A percentile compares a stretch with the other conserved stretches of the same genome.
phyloP scores from a whole-genome alignment of 1,140 invertebrate species.

The Leptonema lineaticorne region DNA sequence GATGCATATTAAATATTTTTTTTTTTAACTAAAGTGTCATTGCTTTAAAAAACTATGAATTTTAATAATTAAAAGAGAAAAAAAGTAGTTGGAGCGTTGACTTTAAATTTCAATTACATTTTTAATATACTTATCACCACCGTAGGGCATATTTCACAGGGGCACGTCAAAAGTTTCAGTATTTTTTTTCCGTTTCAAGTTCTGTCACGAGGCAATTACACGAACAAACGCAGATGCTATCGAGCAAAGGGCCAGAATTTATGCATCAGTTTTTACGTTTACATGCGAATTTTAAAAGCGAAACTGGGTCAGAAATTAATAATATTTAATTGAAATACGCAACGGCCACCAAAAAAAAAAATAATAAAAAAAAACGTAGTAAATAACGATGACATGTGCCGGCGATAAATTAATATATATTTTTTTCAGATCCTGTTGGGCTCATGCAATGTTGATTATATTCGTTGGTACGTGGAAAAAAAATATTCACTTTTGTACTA shows the following conservation, averaged over 20 bases:
- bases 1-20: too few species aligned
- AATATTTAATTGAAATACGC: background rate
- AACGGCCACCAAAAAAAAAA: background rate
- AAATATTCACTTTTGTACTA: too few species aligned
- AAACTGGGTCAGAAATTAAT: background rate
- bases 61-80: background rate
- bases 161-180: background rate
- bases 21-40: too few species aligned
- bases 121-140: slow-evolving; percentile 26
- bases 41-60: too few species aligned
- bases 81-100: background rate
- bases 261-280: slow-evolving; percentile 8
- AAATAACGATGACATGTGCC: too few species aligned
- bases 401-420: too few species aligned
- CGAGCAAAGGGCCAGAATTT: slow-evolving; percentile 20
- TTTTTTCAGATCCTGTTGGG: too few species aligned
- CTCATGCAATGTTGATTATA: too few species aligned
- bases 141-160: background rate
- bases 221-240: slow-evolving; percentile 28
- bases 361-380: background rate
- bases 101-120: slow-evolving; percentile 32
- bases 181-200: slow-evolving; percentile 15
- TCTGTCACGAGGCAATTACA: slow-evolving; percentile 25
- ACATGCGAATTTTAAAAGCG: background rate
- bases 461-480: too few species aligned